phyloP scores from a whole-genome alignment of 1,140 invertebrate species.

The Pogonomyrmex californicus region DNA sequence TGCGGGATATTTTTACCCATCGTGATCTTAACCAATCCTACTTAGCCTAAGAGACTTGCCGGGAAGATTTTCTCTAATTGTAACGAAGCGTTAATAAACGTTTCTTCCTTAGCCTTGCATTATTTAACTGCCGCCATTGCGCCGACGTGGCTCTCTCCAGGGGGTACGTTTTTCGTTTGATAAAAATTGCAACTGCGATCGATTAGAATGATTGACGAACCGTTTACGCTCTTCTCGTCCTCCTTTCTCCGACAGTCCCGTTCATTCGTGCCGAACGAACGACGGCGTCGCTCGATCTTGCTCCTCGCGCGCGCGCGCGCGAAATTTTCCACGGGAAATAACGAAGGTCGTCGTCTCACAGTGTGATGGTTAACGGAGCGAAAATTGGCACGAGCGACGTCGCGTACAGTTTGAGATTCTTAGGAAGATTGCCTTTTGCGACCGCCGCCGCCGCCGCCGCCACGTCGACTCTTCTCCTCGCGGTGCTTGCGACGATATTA shows the following conservation, averaged over 20 bases:
- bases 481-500: constrained; percentile 56
- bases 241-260: background rate
- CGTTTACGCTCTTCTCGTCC: background rate
- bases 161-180: background rate
- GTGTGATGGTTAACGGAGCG: constrained; percentile 64
- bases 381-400: constrained; percentile 71
- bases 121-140: background rate
- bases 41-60: constrained; percentile 1
- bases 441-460: constrained; percentile 50
- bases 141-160: too few species aligned
- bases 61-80: constrained; percentile 35
- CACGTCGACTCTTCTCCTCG: constrained; percentile 4
- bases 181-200: background rate
- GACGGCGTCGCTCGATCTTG: constrained; percentile 14
- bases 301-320: background rate
- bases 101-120: background rate
- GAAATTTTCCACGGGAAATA: constrained; percentile 69
- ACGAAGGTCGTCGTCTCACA: constrained; percentile 51
- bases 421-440: constrained; percentile 63
- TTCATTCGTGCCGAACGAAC: constrained; percentile 19
- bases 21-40: constrained; percentile 61
- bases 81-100: constrained; percentile 49
- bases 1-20: constrained; percentile 47
- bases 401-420: constrained; percentile 68
- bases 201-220: constrained; percentile 27